Evolutionary conservation across 2,888 invertebrate species (phyloP).

Genomic region (Lepidonotus clava): DNA sequence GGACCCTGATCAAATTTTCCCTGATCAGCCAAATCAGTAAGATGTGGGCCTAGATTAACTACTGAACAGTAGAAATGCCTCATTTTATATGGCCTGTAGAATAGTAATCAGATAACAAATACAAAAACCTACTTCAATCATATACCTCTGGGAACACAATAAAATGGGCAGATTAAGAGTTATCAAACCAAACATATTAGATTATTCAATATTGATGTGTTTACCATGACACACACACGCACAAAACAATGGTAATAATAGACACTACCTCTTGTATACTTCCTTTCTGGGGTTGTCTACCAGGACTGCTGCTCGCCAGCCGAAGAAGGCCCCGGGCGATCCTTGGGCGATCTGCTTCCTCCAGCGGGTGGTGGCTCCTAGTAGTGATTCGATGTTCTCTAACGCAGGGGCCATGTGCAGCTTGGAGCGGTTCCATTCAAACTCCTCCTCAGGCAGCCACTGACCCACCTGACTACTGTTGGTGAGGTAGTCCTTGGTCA

Average conservation of each 20-base stretch:
- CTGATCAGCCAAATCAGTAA: too few species aligned
- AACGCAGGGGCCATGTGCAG: not conserved
- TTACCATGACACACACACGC: not conserved
- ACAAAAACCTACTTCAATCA: too few species aligned
- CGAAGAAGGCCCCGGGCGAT: constrained; percentile 67
- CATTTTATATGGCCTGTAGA: too few species aligned
- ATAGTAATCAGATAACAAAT: too few species aligned
- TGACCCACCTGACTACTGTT: constrained; percentile 65
- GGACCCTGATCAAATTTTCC: too few species aligned
- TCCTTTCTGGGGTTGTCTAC: constrained; percentile 64
- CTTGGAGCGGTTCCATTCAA: constrained; percentile 69
- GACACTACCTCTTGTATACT: constrained; percentile 71
- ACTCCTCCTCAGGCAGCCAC: constrained; percentile 72
- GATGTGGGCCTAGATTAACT: too few species aligned
- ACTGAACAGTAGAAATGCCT: too few species aligned
- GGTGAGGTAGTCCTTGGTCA: constrained; percentile 69
- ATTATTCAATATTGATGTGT: not conserved
- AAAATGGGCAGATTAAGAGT: too few species aligned
- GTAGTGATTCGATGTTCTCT: constrained; percentile 60
- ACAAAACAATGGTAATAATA: not conserved
- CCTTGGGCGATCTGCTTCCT: constrained; percentile 64
- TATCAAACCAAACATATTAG: too few species aligned
- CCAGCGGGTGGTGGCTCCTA: constrained; percentile 70
- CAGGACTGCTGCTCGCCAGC: constrained; percentile 73
- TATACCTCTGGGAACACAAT: too few species aligned